Base-by-base conservation (phyloP, 2,888 invertebrate genomes). In the Mimumesa dahlbomi region DNA sequence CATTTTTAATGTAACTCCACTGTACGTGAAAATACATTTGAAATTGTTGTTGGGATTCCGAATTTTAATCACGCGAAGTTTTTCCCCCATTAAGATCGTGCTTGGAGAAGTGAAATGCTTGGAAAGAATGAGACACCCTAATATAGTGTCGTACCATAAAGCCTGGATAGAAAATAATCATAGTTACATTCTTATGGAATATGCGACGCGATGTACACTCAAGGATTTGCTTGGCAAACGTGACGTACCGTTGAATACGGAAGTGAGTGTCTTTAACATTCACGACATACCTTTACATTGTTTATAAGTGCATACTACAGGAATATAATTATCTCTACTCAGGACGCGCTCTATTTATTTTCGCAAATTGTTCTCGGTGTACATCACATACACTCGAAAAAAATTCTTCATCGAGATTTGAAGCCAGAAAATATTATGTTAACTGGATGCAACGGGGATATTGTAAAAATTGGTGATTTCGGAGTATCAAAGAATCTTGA, bases 371-470 rank as follows among this genome's bases (percentile, higher is more conserved):
- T 95, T 34, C 90, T 95, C 73, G 96, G 95, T 19, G 91, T 97
- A 11, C 92, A 95, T 85, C 95, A 96, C 84, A 94, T 97, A 48
- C 97, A 97, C 86, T 92, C 91, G 21, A 93, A 94, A 80, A 93
- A 94, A 79, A 94, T 96, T 59, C 92, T 97, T 50, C 96, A 97
- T 86, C 91, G 96, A 80, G 97, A 97, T 89, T 90, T 97, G 64
- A 97, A 95, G 90, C 94, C 95, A 5, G 95, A 95, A 88, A 97
- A 97, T 88, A 95, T 97, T 75, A 92, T 97, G 77, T 87, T 94
- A 63, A 93, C 95, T 48, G 95, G 95, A 50, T 91, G 92, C 74
- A 90, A 92, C 75, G 92, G 93, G 2, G 91, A 93, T 68, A 90
- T 95, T 7, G 92, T 95, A 0, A 96, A 96, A 90, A 94, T 96